Base-by-base conservation (phyloP, 2,113 vertebrate species). In the Boleophthalmus pectinirostris region DNA sequence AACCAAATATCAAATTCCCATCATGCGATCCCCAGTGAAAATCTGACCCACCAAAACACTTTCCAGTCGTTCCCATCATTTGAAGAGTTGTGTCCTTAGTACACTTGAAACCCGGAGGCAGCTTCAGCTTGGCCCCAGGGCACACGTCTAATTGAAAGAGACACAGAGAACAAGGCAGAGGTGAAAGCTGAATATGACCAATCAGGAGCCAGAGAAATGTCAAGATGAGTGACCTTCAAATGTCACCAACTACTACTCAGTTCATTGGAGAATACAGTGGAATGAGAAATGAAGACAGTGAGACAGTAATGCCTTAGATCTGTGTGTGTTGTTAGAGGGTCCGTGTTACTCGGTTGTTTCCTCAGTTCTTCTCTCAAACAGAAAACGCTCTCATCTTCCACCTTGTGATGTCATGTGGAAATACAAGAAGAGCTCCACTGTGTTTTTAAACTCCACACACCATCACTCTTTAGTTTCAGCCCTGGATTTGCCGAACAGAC, bases 111-210 rank as follows among this genome's bases (percentile, higher is more conserved):
- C 79, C 75, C 81, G 14, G 3, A n/a, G 68, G 76, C 63, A 0
- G 70, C 66, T 79, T 79, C 51, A 38, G 16, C 33, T 69, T 75
- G 72, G 49, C 70, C 73, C 69, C 64, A 18, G 57, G 78, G 38
- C 66, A 67, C 51, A 64, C 38, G 67, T 65, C 70, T 88, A 84
- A 89, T 87, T 87, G 74, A 86, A 89, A 80, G 86, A 77, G 88
- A 88, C 83, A 73, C 69, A 77, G 57, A 81, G 83, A 79, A 75
- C 80, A 79, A 80, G 78, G 70, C 54, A 76, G 63, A 68, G 63
- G 68, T 53, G 77, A 78, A 72, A 82, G 61, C 80, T 70, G 81
- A 38, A 61, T 80, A 83, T 73, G 80, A 53, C 79, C 84, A 86
- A 38, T 85, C 74, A 78, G 78, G 57, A 61, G 67, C 46, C 8